A percentile compares a stretch with the other conserved stretches of the same genome.
These are phyloP conservation scores for Andinoacara biseriatus DNA, from an alignment of 2,113 vertebrate species.

Conservation along the genomic window DNA sequence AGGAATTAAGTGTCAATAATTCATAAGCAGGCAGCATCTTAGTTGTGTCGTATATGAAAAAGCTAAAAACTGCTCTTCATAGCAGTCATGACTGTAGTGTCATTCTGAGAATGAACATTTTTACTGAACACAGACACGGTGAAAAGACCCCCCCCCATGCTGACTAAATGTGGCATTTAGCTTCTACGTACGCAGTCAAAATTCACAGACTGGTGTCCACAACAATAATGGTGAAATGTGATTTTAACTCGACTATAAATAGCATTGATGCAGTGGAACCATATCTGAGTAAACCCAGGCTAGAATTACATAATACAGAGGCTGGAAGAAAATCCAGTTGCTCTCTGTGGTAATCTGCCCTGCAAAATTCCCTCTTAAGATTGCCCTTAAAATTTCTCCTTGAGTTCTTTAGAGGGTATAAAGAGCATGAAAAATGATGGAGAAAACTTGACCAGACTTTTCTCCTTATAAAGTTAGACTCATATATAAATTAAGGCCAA, in stretches of 20 bases:
- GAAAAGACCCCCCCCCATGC: background rate
- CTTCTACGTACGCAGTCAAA: background rate
- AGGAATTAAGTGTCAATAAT: slow-evolving; percentile 3
- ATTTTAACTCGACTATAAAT: slow-evolving; percentile 46
- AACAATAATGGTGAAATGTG: slow-evolving; percentile 11
- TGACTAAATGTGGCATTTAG: background rate
- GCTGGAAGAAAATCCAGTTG: slow-evolving; percentile 57
- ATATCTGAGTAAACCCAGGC: slow-evolving; percentile 37
- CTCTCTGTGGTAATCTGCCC: slow-evolving; percentile 49
- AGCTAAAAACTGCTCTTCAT: background rate
- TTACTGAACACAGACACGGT: background rate
- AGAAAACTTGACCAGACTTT: slow-evolving; percentile 37
- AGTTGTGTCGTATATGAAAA: background rate
- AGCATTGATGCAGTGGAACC: slow-evolving; percentile 50
- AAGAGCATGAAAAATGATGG: slow-evolving; percentile 63
- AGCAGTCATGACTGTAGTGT: background rate
- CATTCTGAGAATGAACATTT: background rate
- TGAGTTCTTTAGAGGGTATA: slow-evolving; percentile 40
- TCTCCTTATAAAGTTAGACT: slow-evolving; percentile 36
- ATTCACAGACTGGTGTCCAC: slow-evolving; percentile 1
- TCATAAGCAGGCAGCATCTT: background rate
- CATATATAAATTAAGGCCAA: slow-evolving; percentile 33
- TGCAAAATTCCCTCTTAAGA: slow-evolving; percentile 66
- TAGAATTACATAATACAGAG: slow-evolving; percentile 51
- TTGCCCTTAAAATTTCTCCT: slow-evolving; percentile 52